A percentile compares a stretch with the other conserved stretches of the same genome.
These are phyloP conservation scores for Agrypnus murinus DNA, from an alignment of 2,888 invertebrate species.

Conservation along the genomic window DNA sequence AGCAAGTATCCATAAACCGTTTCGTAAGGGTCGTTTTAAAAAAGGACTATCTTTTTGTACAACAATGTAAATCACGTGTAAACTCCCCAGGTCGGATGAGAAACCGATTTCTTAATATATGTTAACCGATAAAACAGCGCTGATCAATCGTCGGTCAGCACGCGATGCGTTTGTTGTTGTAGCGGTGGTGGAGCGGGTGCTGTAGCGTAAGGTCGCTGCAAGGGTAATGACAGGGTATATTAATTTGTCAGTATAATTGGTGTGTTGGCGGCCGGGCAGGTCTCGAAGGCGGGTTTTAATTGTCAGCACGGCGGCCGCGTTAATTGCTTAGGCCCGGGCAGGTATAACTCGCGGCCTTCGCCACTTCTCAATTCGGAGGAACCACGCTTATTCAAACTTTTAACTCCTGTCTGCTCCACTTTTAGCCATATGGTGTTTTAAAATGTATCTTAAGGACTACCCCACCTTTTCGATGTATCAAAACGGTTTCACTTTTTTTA, in stretches of 20 bases:
- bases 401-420: conserved; percentile 44
- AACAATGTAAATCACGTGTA: conserved; percentile 48
- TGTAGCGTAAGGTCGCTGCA: conserved; percentile 52
- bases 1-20: conserved; percentile 14
- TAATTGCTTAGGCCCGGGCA: conserved; percentile 64
- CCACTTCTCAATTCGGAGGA: conserved; percentile 44
- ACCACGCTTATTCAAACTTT: conserved; percentile 42
- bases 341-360: conserved; percentile 53
- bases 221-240: conserved; percentile 67
- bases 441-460: not conserved
- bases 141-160: conserved; percentile 52
- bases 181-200: conserved; percentile 48
- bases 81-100: conserved; percentile 46
- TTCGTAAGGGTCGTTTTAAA: conserved; percentile 30
- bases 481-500: too few relatives aligned
- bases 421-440: conserved; percentile 26
- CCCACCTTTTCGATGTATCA: too few relatives aligned
- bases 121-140: conserved; percentile 54
- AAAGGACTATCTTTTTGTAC: conserved; percentile 38
- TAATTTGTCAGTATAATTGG: conserved; percentile 70
- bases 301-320: conserved; percentile 67
- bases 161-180: conserved; percentile 52
- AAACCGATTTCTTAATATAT: conserved; percentile 56
- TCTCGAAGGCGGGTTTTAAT: conserved; percentile 68
- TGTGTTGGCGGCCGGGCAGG: conserved; percentile 65